Percentiles rank a stretch among this genome's conserved stretches.
Conservation (phyloP, 2,888 invertebrate genomes). For the Balanococcus diminutus region DNA sequence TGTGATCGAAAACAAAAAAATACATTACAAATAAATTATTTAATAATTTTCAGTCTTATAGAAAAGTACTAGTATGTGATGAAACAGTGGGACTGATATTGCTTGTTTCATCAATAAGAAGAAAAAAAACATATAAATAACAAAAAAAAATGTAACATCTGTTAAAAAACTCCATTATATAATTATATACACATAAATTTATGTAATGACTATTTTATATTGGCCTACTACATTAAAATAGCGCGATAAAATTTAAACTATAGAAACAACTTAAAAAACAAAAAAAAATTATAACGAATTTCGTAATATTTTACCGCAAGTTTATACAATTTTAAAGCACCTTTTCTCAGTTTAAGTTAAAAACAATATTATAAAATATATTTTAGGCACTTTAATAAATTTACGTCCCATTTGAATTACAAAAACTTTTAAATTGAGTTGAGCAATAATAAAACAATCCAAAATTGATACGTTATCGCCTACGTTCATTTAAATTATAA, state of each 20-base stretch:
- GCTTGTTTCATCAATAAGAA: constrained; percentile 33
- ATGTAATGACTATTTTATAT: constrained; percentile 38
- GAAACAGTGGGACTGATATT: constrained; percentile 46
- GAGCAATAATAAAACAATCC: constrained; percentile 17
- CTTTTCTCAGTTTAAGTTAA: constrained; percentile 38
- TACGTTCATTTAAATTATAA: background rate
- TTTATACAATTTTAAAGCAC: constrained; percentile 27
- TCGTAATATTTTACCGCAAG: background rate
- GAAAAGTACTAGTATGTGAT: constrained; percentile 48
- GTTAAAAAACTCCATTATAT: constrained; percentile 39
- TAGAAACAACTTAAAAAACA: constrained; percentile 8
- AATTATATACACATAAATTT: constrained; percentile 31
- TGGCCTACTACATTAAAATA: background rate
- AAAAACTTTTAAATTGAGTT: background rate
- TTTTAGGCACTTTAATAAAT: constrained; percentile 33
- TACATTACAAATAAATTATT: constrained; percentile 50
- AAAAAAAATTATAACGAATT: constrained; percentile 27
- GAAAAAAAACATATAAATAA: constrained; percentile 30
- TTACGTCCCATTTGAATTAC: constrained; percentile 11
- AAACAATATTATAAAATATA: constrained; percentile 4
- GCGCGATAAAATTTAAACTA: constrained; percentile 25
- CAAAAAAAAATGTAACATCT: constrained; percentile 45
- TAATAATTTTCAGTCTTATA: constrained; percentile 50
- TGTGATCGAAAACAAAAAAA: constrained; percentile 49
- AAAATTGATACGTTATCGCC: background rate